A percentile compares a stretch with the other conserved stretches of the same genome.
Conservation (phyloP, 2,113 vertebrate species). For the Laticauda laticaudata region DNA sequence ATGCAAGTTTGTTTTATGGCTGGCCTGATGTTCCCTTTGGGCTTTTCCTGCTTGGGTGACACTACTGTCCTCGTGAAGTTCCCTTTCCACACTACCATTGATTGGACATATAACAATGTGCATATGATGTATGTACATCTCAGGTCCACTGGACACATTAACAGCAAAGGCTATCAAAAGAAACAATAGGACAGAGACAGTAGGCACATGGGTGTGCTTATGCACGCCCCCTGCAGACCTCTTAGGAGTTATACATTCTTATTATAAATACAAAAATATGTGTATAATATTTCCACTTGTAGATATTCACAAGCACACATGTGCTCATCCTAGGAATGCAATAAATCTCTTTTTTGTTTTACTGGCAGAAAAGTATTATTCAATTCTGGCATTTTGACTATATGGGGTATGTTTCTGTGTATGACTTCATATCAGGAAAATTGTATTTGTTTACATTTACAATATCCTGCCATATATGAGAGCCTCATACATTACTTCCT, state of each 20-base stretch:
- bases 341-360: background rate
- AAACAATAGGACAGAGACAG: too few species aligned
- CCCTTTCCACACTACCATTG: background rate
- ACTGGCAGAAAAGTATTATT: background rate
- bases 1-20: too few species aligned
- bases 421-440: background rate
- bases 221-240: too few species aligned
- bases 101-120: background rate
- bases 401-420: background rate
- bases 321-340: background rate
- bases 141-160: background rate
- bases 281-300: background rate
- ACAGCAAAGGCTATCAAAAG: background rate
- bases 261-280: background rate
- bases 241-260: background rate
- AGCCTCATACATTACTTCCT: background rate
- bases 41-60: too few species aligned
- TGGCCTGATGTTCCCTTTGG: too few species aligned
- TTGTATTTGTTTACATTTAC: background rate
- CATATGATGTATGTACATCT: background rate
- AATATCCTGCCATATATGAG: background rate
- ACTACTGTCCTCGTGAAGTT: too few species aligned
- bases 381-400: background rate
- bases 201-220: too few species aligned
- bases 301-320: background rate